phyloP scores from a whole-genome alignment of 2,113 vertebrate species.

The Pardalotus punctatus region DNA sequence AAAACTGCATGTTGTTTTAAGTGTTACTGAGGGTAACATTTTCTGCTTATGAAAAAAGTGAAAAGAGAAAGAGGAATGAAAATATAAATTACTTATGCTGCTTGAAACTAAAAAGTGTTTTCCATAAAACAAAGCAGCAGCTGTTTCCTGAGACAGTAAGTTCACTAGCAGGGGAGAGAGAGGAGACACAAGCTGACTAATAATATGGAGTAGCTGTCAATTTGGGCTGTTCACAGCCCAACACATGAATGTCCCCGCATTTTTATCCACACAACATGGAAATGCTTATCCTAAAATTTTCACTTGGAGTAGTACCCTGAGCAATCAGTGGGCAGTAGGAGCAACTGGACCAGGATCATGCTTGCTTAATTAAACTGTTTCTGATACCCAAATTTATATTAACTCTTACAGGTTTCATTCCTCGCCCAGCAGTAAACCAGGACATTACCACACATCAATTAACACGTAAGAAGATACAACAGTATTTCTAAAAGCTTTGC shows the following conservation, averaged over 20 bases:
- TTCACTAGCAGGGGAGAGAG: background rate
- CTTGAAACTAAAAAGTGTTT: background rate
- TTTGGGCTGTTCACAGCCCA: background rate
- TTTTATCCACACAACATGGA: background rate
- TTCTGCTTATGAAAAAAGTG: background rate
- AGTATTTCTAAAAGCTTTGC: background rate
- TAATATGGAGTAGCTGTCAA: background rate
- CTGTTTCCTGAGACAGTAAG: background rate
- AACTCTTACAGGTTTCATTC: background rate
- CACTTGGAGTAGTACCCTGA: background rate
- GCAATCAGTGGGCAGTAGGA: background rate
- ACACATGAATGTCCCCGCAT: fast-evolving
- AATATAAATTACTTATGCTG: background rate
- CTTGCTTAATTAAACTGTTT: background rate
- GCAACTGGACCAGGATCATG: background rate
- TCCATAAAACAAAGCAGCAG: background rate
- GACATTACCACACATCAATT: background rate
- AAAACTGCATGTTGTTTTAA: background rate
- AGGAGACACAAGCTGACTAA: background rate
- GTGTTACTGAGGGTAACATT: background rate
- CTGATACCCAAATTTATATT: background rate
- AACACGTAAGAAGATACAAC: fast-evolving
- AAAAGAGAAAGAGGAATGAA: background rate
- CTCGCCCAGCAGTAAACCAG: background rate
- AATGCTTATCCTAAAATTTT: background rate